These are phyloP conservation scores for Ophonus ardosiacus DNA, from an alignment of 2,888 invertebrate species.

Conservation along the genomic window DNA sequence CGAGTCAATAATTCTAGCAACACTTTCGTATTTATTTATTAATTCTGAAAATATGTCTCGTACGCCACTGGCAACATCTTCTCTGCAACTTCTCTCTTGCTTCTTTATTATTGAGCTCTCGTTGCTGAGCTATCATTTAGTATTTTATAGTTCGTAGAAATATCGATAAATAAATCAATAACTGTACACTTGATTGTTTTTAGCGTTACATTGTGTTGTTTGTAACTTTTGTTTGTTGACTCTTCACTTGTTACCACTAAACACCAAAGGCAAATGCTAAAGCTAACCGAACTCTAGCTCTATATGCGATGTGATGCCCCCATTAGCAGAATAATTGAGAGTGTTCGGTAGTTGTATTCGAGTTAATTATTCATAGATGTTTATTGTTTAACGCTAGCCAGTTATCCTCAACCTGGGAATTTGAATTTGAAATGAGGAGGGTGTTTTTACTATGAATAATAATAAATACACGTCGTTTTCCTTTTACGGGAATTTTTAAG, in stretches of 20 bases:
- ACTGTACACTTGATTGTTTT: slow-evolving; percentile 23
- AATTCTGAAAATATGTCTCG: slow-evolving; percentile 43
- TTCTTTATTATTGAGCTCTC: background rate
- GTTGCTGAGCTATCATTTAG: slow-evolving; percentile 51
- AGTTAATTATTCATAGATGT: slow-evolving; percentile 34
- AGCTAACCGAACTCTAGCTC: background rate
- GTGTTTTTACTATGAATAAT: background rate
- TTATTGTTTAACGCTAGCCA: slow-evolving; percentile 13
- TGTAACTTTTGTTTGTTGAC: background rate
- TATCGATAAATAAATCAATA: slow-evolving; percentile 62
- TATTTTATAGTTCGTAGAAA: slow-evolving; percentile 57
- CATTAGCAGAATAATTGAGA: slow-evolving; percentile 14
- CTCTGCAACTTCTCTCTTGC: slow-evolving; percentile 12
- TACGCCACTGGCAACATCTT: slow-evolving; percentile 51
- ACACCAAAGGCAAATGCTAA: too few species aligned
- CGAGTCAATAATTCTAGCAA: too few species aligned
- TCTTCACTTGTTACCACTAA: background rate
- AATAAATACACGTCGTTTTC: background rate
- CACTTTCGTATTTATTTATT: background rate
- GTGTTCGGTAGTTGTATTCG: background rate
- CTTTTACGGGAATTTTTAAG: background rate
- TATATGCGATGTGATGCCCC: background rate
- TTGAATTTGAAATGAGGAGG: background rate
- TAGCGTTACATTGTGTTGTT: background rate
- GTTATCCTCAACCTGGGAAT: background rate